These are phyloP conservation scores for Melanaphis sacchari DNA, from an alignment of 1,140 invertebrate genomes.

Conservation along the genomic window DNA sequence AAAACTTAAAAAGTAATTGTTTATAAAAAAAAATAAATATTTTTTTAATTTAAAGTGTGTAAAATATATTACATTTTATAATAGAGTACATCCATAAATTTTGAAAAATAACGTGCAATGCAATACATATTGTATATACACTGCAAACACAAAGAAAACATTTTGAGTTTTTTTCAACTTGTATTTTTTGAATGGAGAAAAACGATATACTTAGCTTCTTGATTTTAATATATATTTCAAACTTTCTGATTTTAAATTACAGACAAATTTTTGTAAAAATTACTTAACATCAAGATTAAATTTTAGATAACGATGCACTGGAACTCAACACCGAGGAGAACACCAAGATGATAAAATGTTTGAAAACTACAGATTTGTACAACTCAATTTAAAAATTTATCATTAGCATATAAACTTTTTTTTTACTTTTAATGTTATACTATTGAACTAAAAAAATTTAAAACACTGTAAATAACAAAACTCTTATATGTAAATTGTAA, in stretches of 20 bases:
- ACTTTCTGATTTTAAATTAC: not conserved
- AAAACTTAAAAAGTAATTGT: not conserved
- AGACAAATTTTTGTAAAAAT: not conserved
- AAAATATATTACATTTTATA: not conserved
- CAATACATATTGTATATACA: not conserved
- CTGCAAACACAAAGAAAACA: not conserved
- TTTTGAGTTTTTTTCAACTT: not conserved
- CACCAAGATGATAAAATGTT: no score
- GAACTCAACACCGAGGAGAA: no score
- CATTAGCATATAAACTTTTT: no score
- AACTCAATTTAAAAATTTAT: no score
- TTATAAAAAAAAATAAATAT: not conserved
- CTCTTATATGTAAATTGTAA: no score
- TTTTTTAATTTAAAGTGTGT: not conserved
- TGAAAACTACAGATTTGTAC: no score
- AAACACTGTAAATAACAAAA: no score
- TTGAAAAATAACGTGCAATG: not conserved
- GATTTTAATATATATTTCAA: not conserved
- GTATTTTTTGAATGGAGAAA: not conserved
- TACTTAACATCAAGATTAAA: not conserved
- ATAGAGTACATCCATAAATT: not conserved
- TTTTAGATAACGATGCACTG: no score
- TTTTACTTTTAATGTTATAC: no score
- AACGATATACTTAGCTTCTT: not conserved
- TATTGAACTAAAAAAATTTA: no score